Evolutionary conservation across 2,797 vertebrate genomes (phyloP).

Genomic region (Pipistrellus pygmaeus): DNA sequence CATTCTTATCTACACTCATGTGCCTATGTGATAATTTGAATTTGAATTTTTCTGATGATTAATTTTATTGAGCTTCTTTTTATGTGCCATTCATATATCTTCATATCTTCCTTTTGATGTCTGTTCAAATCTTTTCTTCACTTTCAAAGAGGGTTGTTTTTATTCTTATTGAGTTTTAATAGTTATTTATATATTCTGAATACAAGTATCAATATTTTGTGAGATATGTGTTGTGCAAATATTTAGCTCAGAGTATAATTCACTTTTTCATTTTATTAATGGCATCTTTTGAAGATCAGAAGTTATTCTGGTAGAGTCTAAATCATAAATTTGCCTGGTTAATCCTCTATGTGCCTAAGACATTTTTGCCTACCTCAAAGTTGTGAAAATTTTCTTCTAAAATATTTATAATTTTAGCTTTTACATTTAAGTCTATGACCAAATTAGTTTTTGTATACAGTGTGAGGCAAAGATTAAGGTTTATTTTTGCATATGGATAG

Average conservation of each 20-base stretch:
- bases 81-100: not conserved
- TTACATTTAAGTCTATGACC: conserved; percentile 23
- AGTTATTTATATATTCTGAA: conserved; percentile 6
- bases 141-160: not conserved
- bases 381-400: conserved; percentile 53
- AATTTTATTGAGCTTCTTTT: conserved; percentile 42
- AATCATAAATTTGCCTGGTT: not conserved
- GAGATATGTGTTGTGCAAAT: conserved; percentile 55
- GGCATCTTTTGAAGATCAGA: not conserved
- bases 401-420: conserved; percentile 26
- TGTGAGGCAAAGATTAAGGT: not conserved
- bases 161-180: conserved; percentile 14
- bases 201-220: conserved; percentile 14
- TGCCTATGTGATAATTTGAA: not conserved
- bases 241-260: conserved; percentile 34
- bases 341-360: not conserved
- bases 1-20: not conserved
- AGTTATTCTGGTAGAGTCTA: conserved; percentile 22
- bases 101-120: conserved; percentile 8
- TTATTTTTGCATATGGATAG: not conserved
- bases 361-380: conserved; percentile 6
- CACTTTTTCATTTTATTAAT: conserved; percentile 46
- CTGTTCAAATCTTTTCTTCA: conserved; percentile 29
- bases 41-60: conserved; percentile 24
- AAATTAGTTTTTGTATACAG: not conserved